Evolutionary conservation across 2,113 vertebrate species (phyloP).

Genomic region (Geothlypis trichas): DNA sequence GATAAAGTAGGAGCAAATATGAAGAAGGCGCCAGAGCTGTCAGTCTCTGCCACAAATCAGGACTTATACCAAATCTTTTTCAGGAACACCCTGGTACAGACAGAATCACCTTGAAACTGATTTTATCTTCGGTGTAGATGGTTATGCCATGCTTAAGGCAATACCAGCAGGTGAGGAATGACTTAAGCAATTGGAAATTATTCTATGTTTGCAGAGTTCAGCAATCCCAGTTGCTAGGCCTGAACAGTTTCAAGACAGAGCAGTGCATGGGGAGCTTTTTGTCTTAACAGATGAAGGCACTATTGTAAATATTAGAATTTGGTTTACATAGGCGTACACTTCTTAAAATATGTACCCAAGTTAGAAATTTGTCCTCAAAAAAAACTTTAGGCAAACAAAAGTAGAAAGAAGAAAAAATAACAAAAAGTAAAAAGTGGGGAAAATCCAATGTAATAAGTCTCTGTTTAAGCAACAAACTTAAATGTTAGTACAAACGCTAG

Average conservation of each 20-base stretch:
- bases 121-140: background rate
- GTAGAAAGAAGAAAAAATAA: background rate
- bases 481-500: background rate
- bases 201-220: background rate
- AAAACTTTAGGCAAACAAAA: background rate
- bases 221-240: background rate
- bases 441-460: background rate
- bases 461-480: background rate
- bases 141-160: background rate
- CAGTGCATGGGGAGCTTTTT: background rate
- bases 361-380: background rate
- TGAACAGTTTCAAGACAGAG: background rate
- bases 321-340: background rate
- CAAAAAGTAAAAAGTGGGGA: background rate
- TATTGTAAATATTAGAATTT: background rate
- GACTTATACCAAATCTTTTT: background rate
- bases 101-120: background rate
- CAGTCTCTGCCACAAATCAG: background rate
- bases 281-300: background rate
- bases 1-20: background rate
- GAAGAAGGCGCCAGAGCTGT: background rate
- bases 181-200: background rate
- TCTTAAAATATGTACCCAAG: background rate
- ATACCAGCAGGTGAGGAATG: background rate
- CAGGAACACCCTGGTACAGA: background rate